Evolutionary conservation across 2,113 vertebrate genomes (phyloP), one percentile per base, ranked within the genome.

Genomic region (Macquaria ambigua): DNA sequence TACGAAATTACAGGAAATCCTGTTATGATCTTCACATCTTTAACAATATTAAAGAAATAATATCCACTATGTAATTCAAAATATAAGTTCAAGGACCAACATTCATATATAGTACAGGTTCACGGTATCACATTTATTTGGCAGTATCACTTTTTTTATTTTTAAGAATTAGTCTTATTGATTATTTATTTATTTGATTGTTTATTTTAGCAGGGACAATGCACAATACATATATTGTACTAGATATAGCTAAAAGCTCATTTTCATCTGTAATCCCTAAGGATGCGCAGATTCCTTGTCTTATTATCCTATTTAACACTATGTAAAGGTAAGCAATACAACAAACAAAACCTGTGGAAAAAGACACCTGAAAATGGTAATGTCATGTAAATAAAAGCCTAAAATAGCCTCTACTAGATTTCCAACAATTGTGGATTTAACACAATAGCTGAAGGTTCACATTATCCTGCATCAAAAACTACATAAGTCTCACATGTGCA

Each of bases 1-100:
- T 23, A 18, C 12, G 16, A 79, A 64, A 62, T 72, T 48, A 72
- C 9, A 67, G 16, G 25, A 70, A 74, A 72, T 83, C 76, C 55
- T 68, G 25, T 83, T 68, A 34, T n/a, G 43, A 79, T 73, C 41
- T 23, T 31, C 4, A 28, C 31, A 63, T 41, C 43, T 55, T 31
- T 31, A 61, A 48, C 18, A 9, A 8, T 14, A 34, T 50, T 31
- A 39, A 7, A 52, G 9, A 39, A 63, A n/a, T 50, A 28, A 64
- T 12, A 28, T 77, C 14, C 31, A 37, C 43, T n/a, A 39, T 39
- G 28, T 50, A 1, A 41, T 66, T 20, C 39, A 50, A 52, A 53
- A 53, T 64, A 34, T 6, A 31, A 14, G 8, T 23, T 34, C 2
- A 21, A 76, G 25, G 28, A 52, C 6, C 6, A 41, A 58, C 53